These are phyloP conservation scores for Monomorium pharaonis DNA, from an alignment of 1,140 invertebrate genomes.

Conservation along the genomic window DNA sequence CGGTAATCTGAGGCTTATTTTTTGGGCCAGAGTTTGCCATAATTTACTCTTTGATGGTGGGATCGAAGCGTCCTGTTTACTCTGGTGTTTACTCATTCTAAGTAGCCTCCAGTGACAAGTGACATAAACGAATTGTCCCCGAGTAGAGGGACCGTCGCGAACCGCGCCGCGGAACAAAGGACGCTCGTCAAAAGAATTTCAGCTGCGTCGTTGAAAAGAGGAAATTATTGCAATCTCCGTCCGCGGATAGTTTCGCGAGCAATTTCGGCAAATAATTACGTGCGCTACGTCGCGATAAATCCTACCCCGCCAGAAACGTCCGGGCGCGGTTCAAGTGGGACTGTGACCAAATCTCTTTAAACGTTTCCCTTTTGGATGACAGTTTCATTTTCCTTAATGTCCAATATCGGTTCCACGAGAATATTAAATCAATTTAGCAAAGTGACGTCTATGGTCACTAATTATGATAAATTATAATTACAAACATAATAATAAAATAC, in stretches of 20 bases:
- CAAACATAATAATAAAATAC: too few species aligned
- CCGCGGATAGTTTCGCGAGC: constrained; percentile 36
- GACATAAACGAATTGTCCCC: constrained; percentile 40
- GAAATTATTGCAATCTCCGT: constrained; percentile 56
- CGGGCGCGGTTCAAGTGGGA: neutral
- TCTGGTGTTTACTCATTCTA: constrained; percentile 38
- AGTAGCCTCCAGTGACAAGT: constrained; percentile 32
- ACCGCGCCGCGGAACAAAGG: constrained; percentile 31
- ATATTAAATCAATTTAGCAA: neutral
- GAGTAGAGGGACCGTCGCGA: neutral
- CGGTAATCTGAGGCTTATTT: neutral
- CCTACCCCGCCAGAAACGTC: constrained; percentile 2
- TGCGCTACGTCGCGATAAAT: constrained; percentile 21
- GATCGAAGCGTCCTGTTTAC: neutral
- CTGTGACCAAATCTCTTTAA: neutral
- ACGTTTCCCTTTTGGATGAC: neutral
- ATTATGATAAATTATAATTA: neutral
- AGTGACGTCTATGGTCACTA: neutral
- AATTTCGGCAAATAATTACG: constrained; percentile 54
- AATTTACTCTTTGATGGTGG: neutral
- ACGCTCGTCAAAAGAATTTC: constrained; percentile 38
- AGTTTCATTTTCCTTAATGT: neutral
- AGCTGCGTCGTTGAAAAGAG: neutral
- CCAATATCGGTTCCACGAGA: neutral
- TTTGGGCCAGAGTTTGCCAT: neutral